A percentile compares a stretch with the other conserved stretches of the same genome.
Conservation (phyloP, 2,888 invertebrate species). For the Trimorus sp. region DNA sequence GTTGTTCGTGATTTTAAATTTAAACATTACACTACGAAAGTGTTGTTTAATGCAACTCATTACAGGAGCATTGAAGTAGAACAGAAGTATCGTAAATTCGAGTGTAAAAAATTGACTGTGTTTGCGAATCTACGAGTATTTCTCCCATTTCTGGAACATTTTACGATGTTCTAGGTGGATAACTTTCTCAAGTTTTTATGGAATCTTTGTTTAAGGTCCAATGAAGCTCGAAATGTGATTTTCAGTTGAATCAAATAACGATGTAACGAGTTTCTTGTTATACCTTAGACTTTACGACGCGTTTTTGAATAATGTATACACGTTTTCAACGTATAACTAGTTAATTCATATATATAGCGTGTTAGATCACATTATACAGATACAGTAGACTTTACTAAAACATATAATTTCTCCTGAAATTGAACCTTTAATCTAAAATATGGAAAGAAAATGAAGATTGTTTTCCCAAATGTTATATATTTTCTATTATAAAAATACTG, state of each 20-base stretch:
- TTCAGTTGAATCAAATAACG: not conserved
- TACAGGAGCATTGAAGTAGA: not conserved
- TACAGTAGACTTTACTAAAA: too few species aligned
- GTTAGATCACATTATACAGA: too few species aligned
- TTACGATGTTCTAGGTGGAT: slow-evolving; percentile 25
- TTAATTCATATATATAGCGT: too few species aligned
- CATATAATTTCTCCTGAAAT: too few species aligned
- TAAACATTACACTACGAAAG: too few species aligned
- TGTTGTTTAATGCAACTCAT: too few species aligned
- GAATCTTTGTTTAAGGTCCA: slow-evolving; percentile 34
- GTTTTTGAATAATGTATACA: not conserved
- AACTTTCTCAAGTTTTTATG: slow-evolving; percentile 21
- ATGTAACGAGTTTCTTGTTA: slow-evolving; percentile 28
- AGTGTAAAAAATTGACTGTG: not conserved
- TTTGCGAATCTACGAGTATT: not conserved
- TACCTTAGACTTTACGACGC: not conserved
- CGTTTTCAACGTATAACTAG: too few species aligned
- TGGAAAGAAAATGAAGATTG: too few species aligned
- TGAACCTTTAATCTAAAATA: too few species aligned
- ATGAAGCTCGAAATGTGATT: slow-evolving; percentile 40
- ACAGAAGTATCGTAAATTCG: not conserved
- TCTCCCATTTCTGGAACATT: slow-evolving; percentile 6
- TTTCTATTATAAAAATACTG: too few species aligned
- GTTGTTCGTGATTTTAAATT: too few species aligned
- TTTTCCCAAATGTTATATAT: too few species aligned